phyloP scores from a whole-genome alignment of 2,888 invertebrate species.

The Rhodophaea formosa region DNA sequence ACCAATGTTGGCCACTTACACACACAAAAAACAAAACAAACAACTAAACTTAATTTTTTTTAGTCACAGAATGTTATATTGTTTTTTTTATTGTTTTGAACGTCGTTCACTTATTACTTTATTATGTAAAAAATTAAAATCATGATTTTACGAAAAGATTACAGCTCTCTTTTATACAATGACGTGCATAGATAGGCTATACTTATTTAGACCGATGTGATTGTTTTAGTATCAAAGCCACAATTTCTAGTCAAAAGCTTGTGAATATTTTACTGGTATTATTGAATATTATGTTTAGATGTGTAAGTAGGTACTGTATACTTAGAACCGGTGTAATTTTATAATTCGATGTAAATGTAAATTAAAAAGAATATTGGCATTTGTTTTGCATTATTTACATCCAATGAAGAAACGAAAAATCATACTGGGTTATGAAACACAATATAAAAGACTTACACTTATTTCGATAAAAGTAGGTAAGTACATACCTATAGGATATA shows the following conservation, averaged over 20 bases:
- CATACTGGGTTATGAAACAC: no score
- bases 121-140: no score
- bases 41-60: no score
- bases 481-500: no score
- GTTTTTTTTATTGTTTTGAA: no score
- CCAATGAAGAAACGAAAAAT: background rate
- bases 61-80: no score
- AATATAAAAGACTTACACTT: no score
- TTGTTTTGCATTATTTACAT: conserved; percentile 8
- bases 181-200: background rate
- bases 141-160: no score
- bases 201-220: background rate
- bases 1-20: no score
- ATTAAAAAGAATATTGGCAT: conserved; percentile 26
- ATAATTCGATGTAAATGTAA: conserved; percentile 63
- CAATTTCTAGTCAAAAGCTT: conserved; percentile 19
- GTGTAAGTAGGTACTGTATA: conserved; percentile 22
- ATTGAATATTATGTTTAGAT: conserved; percentile 18
- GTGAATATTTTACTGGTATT: conserved; percentile 15
- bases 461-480: no score
- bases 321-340: conserved; percentile 45
- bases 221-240: background rate
- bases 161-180: background rate
- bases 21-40: no score
- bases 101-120: no score